A percentile compares a stretch with the other conserved stretches of the same genome.
Conservation (phyloP, 2,797 vertebrate species). For the Propithecus perrieri region DNA sequence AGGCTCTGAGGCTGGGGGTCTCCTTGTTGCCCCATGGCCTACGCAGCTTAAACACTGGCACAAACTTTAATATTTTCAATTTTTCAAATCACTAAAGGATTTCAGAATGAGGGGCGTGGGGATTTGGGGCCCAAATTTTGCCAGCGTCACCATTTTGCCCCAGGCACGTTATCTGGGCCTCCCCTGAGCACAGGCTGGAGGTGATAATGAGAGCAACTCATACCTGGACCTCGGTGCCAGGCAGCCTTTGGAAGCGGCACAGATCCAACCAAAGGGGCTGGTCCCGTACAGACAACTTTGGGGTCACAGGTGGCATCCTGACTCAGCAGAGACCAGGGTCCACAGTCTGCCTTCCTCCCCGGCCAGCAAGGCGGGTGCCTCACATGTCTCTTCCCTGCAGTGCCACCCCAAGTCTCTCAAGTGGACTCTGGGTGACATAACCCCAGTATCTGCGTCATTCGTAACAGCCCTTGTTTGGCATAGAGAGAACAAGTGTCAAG, state of each 20-base stretch:
- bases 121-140: neutral
- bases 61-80: neutral
- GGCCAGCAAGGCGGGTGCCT: neutral
- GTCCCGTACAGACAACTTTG: neutral
- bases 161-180: neutral
- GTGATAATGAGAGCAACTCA: neutral
- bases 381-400: neutral
- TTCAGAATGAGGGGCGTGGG: neutral
- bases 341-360: fast-evolving
- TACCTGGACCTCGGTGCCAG: neutral
- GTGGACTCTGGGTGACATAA: neutral
- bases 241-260: neutral
- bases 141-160: neutral
- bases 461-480: neutral
- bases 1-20: neutral
- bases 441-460: neutral
- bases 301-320: neutral
- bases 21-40: neutral
- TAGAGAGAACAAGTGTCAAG: neutral
- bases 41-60: neutral
- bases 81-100: neutral
- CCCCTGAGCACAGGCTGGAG: neutral
- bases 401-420: neutral
- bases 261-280: neutral
- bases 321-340: neutral